Base-by-base conservation (phyloP, 2,113 vertebrate genomes). In the Chrysochloris asiatica region DNA sequence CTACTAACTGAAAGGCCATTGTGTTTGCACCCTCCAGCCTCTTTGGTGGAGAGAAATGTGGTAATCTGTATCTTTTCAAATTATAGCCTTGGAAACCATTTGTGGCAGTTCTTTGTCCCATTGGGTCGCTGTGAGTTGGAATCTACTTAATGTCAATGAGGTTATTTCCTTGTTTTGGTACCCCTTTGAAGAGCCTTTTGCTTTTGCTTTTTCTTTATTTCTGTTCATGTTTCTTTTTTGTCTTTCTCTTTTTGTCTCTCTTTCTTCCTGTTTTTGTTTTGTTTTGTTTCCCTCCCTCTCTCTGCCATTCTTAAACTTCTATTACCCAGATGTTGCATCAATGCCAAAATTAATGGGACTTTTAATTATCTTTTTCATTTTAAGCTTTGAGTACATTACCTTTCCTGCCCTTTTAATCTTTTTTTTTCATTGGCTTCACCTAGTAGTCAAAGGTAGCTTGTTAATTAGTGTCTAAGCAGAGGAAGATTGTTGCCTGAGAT, bases 341-440 rank as follows among this genome's bases (percentile, higher is more conserved):
- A 80, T 95, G 79, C 16, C 72, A 92, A 88, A 94, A 87, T 83
- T 85, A 89, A 85, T 90, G 69, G 47, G 52, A 88, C 33, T 83
- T 92, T 82, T 30, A 85, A 93, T 85, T 89, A 30, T 26, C 65
- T 47, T 77, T 96, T 77, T 91, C 38, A 38, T 86, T 91, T 89
- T 83, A 79, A 88, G 26, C 56, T 76, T 48, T 86, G 77, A 77
- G 80, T 28, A 47, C 56, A 43, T 93, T 83, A 80, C 54, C 59
- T 95, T 94, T 90, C 26, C 77, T 90, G 28, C 33, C 67, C 86
- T 41, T 75, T 94, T 88, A 83, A 61, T 92, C 36, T 63, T 28
- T 41, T 65, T 76, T 86, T 88, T 71, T 63, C 45, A 48, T 61
- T 33, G 80, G 21, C 30, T 91, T 83, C 91, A 24, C 4, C 54